phyloP scores from a whole-genome alignment of 2,113 vertebrate species.

The Burhinus oedicnemus region DNA sequence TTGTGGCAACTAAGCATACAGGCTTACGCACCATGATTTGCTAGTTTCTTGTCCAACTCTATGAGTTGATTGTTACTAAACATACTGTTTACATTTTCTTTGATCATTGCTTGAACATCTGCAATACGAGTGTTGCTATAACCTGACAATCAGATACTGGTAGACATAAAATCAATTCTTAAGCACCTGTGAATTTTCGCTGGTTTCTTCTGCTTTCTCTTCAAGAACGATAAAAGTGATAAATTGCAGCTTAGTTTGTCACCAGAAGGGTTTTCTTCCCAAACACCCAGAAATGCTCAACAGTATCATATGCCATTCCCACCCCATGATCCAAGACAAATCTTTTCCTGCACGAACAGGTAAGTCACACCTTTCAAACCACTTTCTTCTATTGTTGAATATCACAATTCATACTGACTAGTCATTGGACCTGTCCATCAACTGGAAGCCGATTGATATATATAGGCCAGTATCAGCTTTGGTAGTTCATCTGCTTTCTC shows the following conservation, averaged over 20 bases:
- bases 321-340: background rate
- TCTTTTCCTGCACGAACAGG: background rate
- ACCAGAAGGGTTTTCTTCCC: background rate
- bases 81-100: background rate
- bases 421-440: background rate
- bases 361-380: background rate
- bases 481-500: background rate
- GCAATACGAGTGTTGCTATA: background rate
- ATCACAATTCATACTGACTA: background rate
- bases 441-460: background rate
- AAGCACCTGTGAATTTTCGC: background rate
- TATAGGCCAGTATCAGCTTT: background rate
- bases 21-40: background rate
- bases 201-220: background rate
- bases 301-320: background rate
- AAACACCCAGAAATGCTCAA: background rate
- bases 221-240: slow-evolving; percentile 1
- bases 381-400: background rate
- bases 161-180: slow-evolving; percentile 15
- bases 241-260: background rate
- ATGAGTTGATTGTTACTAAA: background rate
- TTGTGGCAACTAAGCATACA: background rate
- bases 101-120: background rate
- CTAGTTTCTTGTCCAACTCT: background rate
- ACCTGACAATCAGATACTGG: background rate